Conservation (phyloP, 2,797 vertebrate genomes). For the Megaceryle alcyon region DNA sequence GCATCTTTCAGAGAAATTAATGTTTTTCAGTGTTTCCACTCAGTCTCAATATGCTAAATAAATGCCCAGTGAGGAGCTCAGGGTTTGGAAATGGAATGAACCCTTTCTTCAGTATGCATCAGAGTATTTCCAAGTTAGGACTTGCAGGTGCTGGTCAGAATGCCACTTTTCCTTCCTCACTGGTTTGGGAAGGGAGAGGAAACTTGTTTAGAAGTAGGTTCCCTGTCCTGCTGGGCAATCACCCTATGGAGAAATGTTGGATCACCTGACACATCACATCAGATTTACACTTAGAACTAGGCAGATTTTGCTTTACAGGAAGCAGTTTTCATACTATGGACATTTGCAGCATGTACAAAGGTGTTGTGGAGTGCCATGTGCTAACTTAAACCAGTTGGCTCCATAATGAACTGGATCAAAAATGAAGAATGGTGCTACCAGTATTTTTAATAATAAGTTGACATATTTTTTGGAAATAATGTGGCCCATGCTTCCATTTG, state of each 20-base stretch:
- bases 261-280: not conserved
- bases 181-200: not conserved
- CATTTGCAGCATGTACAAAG: not conserved
- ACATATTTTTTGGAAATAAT: not conserved
- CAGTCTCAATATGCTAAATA: not conserved
- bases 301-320: not conserved
- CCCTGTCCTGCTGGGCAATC: not conserved
- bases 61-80: not conserved
- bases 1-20: not conserved
- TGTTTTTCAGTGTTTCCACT: not conserved
- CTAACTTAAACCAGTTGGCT: not conserved
- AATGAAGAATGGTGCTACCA: not conserved
- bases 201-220: not conserved
- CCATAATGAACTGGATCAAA: not conserved
- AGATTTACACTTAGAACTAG: not conserved
- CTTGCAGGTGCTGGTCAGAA: not conserved
- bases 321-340: not conserved
- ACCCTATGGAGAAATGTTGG: not conserved
- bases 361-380: not conserved
- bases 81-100: not conserved
- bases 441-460: not conserved
- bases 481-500: slow-evolving; percentile 1
- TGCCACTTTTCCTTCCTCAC: not conserved
- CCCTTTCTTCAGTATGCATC: not conserved
- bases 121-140: not conserved